Evolutionary conservation across 2,113 vertebrate species (phyloP).

Genomic region (Pseudolaguvia tuberculata): DNA sequence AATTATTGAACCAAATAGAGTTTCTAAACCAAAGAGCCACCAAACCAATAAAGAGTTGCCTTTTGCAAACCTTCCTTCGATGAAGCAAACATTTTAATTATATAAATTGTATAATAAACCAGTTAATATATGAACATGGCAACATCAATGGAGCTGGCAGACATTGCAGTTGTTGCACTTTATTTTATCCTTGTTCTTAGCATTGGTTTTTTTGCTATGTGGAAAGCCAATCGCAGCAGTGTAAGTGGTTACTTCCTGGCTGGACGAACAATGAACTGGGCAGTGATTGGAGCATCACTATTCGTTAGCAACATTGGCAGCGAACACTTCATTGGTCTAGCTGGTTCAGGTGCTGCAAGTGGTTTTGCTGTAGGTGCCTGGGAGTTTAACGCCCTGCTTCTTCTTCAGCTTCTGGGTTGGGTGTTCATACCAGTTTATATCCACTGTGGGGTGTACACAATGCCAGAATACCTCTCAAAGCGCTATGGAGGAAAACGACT

Average conservation of each 20-base stretch:
- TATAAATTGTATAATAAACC: background rate
- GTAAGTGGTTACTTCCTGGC: constrained; percentile 97
- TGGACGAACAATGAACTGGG: constrained; percentile 95
- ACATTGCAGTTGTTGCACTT: constrained; percentile 90
- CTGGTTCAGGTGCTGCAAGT: constrained; percentile 94
- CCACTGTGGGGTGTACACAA: constrained; percentile 92
- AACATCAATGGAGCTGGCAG: constrained; percentile 82
- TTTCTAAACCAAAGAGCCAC: constrained; percentile 88
- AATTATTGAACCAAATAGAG: constrained; percentile 60
- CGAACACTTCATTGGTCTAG: constrained; percentile 98
- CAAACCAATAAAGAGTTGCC: constrained; percentile 84
- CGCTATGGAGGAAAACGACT: constrained; percentile 92
- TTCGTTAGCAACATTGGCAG: constrained; percentile 99
- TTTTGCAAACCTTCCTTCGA: constrained; percentile 17
- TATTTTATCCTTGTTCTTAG: constrained; percentile 92
- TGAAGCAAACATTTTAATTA: constrained; percentile 7
- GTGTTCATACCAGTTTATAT: constrained; percentile 97
- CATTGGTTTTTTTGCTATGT: constrained; percentile 95
- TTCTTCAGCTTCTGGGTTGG: constrained; percentile 97
- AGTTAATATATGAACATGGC: constrained; percentile 70
- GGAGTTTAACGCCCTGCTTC: constrained; percentile 96
- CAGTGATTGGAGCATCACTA: constrained; percentile 89
- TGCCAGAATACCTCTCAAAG: constrained; percentile 96
- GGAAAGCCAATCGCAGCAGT: constrained; percentile 93
- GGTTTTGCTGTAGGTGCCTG: constrained; percentile 97